Conservation (phyloP, 2,888 invertebrate genomes). For the Epicampocera succincta region DNA sequence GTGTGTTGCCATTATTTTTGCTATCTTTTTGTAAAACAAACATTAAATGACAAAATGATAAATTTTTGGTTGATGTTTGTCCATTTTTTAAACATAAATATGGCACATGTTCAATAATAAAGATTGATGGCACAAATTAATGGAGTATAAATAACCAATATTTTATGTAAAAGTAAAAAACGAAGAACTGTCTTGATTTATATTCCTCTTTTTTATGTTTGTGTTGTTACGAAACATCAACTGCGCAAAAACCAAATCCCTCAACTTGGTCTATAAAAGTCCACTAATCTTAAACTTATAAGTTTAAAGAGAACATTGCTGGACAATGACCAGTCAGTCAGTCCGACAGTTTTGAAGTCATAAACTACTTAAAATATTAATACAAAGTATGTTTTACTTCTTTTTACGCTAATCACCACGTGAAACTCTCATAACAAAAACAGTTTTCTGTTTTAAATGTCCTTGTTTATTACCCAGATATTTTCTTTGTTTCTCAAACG, state of each 20-base stretch:
- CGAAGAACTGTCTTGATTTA: constrained; percentile 29
- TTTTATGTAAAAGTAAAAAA: constrained; percentile 36
- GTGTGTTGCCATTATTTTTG: neutral
- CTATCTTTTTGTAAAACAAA: constrained; percentile 26
- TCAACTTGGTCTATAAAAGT: constrained; percentile 48
- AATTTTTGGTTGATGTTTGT: constrained; percentile 58
- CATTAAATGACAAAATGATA: constrained; percentile 53
- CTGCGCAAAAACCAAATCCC: constrained; percentile 52
- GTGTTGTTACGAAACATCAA: constrained; percentile 23
- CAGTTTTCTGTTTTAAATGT: constrained; percentile 27
- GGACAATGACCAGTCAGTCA: constrained; percentile 61
- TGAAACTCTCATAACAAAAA: constrained; percentile 35
- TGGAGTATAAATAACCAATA: constrained; percentile 62
- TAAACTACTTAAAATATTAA: constrained; percentile 66
- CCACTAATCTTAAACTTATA: constrained; percentile 42
- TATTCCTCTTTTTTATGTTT: constrained; percentile 26
- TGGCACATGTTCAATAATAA: constrained; percentile 67
- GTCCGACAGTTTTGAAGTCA: constrained; percentile 32
- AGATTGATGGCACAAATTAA: constrained; percentile 68
- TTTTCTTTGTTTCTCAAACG: constrained; percentile 16
- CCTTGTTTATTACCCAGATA: constrained; percentile 55
- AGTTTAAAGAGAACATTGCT: constrained; percentile 43
- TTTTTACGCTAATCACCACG: constrained; percentile 60
- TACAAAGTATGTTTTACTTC: constrained; percentile 55
- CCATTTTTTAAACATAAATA: constrained; percentile 65